Percentiles rank a stretch among this genome's conserved stretches.
These are phyloP conservation scores for Bemisia tabaci DNA, from an alignment of 1,140 invertebrate species.

Conservation along the genomic window DNA sequence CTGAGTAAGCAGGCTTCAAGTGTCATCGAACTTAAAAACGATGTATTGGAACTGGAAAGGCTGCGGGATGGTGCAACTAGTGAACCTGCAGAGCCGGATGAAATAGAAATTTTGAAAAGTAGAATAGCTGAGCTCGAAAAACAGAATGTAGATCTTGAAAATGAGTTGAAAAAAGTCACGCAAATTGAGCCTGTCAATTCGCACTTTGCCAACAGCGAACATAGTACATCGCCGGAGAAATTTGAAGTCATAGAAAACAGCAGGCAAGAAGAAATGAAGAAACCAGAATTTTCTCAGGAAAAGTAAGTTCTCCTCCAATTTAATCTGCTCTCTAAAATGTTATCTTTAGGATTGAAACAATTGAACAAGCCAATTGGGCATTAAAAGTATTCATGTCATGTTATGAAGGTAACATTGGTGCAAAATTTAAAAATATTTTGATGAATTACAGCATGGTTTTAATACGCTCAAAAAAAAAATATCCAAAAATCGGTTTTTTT, in stretches of 20 bases:
- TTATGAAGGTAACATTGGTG: too few species aligned
- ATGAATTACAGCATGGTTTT: too few species aligned
- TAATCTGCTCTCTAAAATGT: too few species aligned
- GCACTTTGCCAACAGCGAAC: slow-evolving; percentile 9
- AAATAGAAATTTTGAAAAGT: slow-evolving; percentile 25
- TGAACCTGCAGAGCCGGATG: background rate
- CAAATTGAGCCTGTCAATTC: background rate
- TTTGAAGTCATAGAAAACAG: slow-evolving; percentile 30
- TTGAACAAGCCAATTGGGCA: background rate
- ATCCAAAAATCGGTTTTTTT: too few species aligned
- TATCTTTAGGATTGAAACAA: slow-evolving; percentile 23
- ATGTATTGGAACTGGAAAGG: too few species aligned
- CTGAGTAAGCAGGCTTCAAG: background rate
- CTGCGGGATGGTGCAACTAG: background rate
- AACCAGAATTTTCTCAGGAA: slow-evolving; percentile 17
- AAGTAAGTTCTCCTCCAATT: slow-evolving; percentile 26
- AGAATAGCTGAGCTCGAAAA: slow-evolving; percentile 40
- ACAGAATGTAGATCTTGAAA: slow-evolving; percentile 37
- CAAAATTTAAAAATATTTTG: too few species aligned
- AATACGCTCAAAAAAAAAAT: too few species aligned
- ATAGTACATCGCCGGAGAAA: slow-evolving; percentile 28
- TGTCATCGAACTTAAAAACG: background rate
- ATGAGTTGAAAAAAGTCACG: slow-evolving; percentile 25
- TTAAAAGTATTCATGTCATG: slow-evolving; percentile 2
- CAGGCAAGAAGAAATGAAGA: slow-evolving; percentile 16